Evolutionary conservation across 2,113 vertebrate species (phyloP).

Genomic region (Oreochromis niloticus): DNA sequence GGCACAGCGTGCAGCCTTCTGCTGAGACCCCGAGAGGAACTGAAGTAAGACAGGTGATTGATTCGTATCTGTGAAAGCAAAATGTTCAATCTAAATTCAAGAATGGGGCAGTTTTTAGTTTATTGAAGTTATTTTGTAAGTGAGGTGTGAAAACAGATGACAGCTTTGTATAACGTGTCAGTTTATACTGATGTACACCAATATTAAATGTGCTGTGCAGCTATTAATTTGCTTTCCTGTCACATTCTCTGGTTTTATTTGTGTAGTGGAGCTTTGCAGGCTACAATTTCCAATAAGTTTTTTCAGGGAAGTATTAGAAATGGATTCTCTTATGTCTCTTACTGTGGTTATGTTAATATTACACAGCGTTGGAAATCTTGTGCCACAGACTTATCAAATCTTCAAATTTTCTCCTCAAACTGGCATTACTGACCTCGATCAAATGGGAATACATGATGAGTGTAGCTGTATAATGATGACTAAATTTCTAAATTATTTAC

Average conservation of each 20-base stretch:
- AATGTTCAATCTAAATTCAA: background rate
- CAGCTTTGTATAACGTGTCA: background rate
- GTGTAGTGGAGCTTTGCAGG: background rate
- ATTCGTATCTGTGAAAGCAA: background rate
- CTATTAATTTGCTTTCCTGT: background rate
- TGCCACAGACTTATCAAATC: background rate
- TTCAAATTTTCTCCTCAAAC: background rate
- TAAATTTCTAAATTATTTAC: background rate
- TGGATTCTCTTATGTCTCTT: background rate
- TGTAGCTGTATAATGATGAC: background rate
- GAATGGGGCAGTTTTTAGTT: background rate
- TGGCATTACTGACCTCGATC: background rate
- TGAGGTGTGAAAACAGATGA: background rate
- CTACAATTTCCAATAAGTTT: background rate
- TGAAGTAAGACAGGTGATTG: slow-evolving; percentile 30
- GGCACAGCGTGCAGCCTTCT: background rate
- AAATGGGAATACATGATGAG: background rate
- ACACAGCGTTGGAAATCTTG: background rate
- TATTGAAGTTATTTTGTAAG: background rate
- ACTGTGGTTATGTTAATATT: background rate
- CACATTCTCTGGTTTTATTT: background rate
- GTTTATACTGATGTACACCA: background rate
- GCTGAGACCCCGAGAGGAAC: background rate
- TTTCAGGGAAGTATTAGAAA: background rate
- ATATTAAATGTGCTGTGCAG: background rate